Conservation (phyloP, 2,113 vertebrate species). For the Etheostoma spectabile region DNA sequence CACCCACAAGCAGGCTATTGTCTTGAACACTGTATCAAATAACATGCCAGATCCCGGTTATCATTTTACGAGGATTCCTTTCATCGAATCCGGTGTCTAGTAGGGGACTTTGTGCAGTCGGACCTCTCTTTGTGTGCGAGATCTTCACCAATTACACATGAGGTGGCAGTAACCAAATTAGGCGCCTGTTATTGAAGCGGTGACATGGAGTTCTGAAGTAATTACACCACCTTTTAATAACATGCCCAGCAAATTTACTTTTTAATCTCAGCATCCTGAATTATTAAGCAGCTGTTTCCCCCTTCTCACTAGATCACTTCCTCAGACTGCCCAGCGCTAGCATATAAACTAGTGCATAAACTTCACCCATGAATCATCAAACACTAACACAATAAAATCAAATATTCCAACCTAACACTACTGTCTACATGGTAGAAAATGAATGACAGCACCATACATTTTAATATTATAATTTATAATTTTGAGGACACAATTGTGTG, state of each 20-base stretch:
- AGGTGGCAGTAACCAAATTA: conserved; percentile 83
- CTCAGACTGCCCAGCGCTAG: conserved; percentile 32
- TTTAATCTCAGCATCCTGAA: conserved; percentile 86
- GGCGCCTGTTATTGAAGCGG: conserved; percentile 75
- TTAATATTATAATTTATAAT: background rate
- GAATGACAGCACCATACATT: background rate
- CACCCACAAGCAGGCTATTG: background rate
- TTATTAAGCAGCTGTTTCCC: conserved; percentile 84
- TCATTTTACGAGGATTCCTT: conserved; percentile 35
- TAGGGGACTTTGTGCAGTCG: background rate
- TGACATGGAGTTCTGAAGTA: conserved; percentile 82
- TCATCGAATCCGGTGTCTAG: conserved; percentile 30
- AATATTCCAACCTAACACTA: background rate
- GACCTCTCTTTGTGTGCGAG: conserved; percentile 30
- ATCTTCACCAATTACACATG: conserved; percentile 79
- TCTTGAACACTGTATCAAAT: conserved; percentile 28
- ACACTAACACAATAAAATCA: background rate
- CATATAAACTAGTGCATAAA: background rate
- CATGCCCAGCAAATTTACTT: conserved; percentile 71
- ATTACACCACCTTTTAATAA: conserved; percentile 86
- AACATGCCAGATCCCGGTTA: conserved; percentile 50
- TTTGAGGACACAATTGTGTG: background rate
- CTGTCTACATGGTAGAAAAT: background rate
- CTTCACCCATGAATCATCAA: background rate
- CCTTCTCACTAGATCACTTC: conserved; percentile 47